Base-by-base conservation (phyloP, 2,797 vertebrate genomes). In the Cetoscarus ocellatus region DNA sequence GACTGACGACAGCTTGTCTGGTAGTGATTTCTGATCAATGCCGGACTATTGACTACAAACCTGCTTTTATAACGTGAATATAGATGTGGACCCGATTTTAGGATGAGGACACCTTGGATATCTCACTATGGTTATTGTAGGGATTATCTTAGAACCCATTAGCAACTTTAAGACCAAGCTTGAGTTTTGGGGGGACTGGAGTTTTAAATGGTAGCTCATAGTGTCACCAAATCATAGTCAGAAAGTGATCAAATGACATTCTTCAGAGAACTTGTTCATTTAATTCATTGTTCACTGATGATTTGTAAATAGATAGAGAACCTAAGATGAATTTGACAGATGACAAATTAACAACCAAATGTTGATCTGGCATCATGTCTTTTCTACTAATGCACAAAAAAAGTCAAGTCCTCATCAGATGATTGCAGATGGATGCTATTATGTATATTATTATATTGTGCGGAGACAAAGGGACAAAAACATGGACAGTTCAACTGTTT, bases 21-120 rank as follows among this genome's bases (percentile, higher is more conserved):
- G 34, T 73, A 45, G 50, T n/a, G 45, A 75, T 60, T 61, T 51
- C 11, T 12, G 19, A 82, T 79, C 75, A 67, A 70, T 71, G 36
- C 57, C n/a, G 8, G 51, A 48, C 13, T 61, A 74, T 53, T 51
- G 55, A 70, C 59, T 68, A 34, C 34, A 63, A 38, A 7, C 27
- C 8, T 61, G 34, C 4, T 14, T 42, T 42, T 52, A 6, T 40
- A 42, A 58, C 27, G 35, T 43, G 35, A n/a, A 69, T 9, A 18
- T 10, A 49, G 18, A 35, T 43, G 27, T 27, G 27, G 35, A 55
- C 7, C 17, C 18, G 43, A 55, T 10, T 53, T 36, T 10, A n/a
- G 15, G 6, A 38, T 35, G 35, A 10, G 1, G 52, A 1, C 43
- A 55, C 19, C 11, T 38, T 47, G 10, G 34, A 6, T 27, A 5